Evolutionary conservation across 1,140 invertebrate genomes (phyloP).

Genomic region (Drosophila nikananu): DNA sequence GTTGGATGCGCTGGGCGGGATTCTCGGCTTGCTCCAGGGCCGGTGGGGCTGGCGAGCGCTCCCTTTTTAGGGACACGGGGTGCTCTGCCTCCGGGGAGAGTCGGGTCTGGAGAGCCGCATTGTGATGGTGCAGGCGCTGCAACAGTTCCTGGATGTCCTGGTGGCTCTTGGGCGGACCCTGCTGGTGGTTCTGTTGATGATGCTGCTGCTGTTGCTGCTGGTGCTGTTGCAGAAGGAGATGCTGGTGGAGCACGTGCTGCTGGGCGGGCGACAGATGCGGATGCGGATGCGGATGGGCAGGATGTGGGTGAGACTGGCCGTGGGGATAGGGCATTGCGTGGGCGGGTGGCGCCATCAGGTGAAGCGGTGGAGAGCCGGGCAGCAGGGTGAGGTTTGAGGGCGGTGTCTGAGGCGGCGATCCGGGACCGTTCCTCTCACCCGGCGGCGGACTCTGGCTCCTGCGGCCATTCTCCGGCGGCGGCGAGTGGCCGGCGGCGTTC

Average conservation of each 20-base stretch:
- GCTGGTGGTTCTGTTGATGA: slow-evolving; percentile 7
- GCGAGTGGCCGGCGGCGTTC: slow-evolving; percentile 57
- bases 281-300: slow-evolving; percentile 63
- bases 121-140: slow-evolving; percentile 77
- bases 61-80: slow-evolving; percentile 70
- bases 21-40: slow-evolving; percentile 69
- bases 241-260: slow-evolving; percentile 74
- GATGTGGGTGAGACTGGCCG: slow-evolving; percentile 42
- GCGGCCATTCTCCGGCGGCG: slow-evolving; percentile 38
- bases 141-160: slow-evolving; percentile 80
- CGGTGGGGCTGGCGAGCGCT: slow-evolving; percentile 69
- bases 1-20: slow-evolving; percentile 80
- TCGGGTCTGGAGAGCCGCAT: slow-evolving; percentile 74
- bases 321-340: slow-evolving; percentile 55
- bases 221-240: slow-evolving; percentile 68
- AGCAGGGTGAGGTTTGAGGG: slow-evolving; percentile 58
- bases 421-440: slow-evolving; percentile 64
- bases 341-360: slow-evolving; percentile 62
- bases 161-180: slow-evolving; percentile 65
- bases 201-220: slow-evolving; percentile 65
- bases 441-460: slow-evolving; percentile 59
- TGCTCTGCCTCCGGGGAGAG: slow-evolving; percentile 69
- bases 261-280: slow-evolving; percentile 75
- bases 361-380: slow-evolving; percentile 63
- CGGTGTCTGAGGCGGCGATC: slow-evolving; percentile 79